Evolutionary conservation across 2,888 invertebrate species (phyloP), one percentile per base, ranked within the genome.

Genomic region (Podabrus alpinus): DNA sequence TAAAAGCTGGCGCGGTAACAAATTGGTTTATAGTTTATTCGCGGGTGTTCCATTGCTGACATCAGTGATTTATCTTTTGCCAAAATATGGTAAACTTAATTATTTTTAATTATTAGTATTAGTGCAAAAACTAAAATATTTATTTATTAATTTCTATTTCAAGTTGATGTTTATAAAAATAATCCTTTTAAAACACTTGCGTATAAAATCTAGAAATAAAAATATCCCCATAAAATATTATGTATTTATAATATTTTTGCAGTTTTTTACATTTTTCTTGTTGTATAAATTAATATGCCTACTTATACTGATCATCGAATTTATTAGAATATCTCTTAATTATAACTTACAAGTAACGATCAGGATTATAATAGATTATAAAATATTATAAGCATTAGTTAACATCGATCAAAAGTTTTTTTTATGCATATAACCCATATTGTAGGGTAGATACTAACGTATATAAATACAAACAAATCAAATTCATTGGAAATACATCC

Each of bases 31-130:
- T 74, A 71, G 62, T 75, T 77, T 80, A 81, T 80, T 84, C 83
- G 84, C 84, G 81, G 84, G 83, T 85, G 85, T 83, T 81, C 78
- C 85, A 84, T 85, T 80, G 80, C 84, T 81, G 83, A 83, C 84
- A 85, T 84, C 83, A 79, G 76, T 76, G 73, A 73, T 76, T 70
- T 24, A 19, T 5, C 3, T 64, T 64, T 64, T 64, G 7, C 3
- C 9, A n/a, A 64, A 64, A 16, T 19, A 64, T 64, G 45, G 45
- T 45, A 45, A 45, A 45, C 7, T n/a, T 7, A 45, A 45, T 45
- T 45, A 45, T 45, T 45, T n/a, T n/a, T n/a, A 45, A 45, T 9
- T n/a, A 45, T n/a, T n/a, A 45, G n/a, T 45, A n/a, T 29, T 29
- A 29, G 13, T 13, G 13, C 13, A 29, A 21, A 29, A 29, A 5